Evolutionary conservation across 2,888 invertebrate genomes (phyloP).

Genomic region (Serrognathus titanus): DNA sequence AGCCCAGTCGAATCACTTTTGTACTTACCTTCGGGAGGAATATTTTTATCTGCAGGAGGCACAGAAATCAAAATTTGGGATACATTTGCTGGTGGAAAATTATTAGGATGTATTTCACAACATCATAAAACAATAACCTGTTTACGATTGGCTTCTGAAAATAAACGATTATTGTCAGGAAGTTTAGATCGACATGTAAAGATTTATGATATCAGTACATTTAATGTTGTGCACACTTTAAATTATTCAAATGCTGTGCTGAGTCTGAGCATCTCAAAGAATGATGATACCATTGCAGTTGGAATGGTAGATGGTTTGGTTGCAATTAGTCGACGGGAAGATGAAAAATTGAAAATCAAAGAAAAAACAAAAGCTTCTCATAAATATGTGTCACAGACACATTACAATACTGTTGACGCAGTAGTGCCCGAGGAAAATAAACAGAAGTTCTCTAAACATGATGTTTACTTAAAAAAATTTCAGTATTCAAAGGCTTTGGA

Average conservation of each 20-base stretch:
- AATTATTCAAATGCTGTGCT: constrained; percentile 89
- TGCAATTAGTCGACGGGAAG: constrained; percentile 76
- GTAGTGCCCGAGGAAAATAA: constrained; percentile 49
- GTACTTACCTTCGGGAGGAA: constrained; percentile 83
- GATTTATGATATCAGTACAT: constrained; percentile 83
- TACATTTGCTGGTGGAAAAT: constrained; percentile 79
- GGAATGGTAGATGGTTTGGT: constrained; percentile 93
- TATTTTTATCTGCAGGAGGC: constrained; percentile 89
- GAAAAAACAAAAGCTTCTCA: constrained; percentile 56
- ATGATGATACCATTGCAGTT: constrained; percentile 81
- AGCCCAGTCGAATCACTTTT: constrained; percentile 86
- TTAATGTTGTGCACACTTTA: constrained; percentile 82
- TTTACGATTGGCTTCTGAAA: constrained; percentile 75
- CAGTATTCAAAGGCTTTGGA: constrained; percentile 79
- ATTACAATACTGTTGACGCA: constrained; percentile 50
- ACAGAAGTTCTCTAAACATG: constrained; percentile 58
- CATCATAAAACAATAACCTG: constrained; percentile 96
- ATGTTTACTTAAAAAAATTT: constrained; percentile 72
- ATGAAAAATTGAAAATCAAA: constrained; percentile 43
- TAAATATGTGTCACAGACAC: constrained; percentile 44
- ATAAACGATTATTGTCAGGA: constrained; percentile 80
- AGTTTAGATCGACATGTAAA: constrained; percentile 93
- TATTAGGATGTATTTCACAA: constrained; percentile 79
- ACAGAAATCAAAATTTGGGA: constrained; percentile 94
- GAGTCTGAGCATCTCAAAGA: constrained; percentile 72